Percentiles rank a stretch among this genome's conserved stretches.
Conservation (phyloP, 30 jellyfish, hydroid and myxozoan genomes). For the Chrysaora quinquecirrha region DNA sequence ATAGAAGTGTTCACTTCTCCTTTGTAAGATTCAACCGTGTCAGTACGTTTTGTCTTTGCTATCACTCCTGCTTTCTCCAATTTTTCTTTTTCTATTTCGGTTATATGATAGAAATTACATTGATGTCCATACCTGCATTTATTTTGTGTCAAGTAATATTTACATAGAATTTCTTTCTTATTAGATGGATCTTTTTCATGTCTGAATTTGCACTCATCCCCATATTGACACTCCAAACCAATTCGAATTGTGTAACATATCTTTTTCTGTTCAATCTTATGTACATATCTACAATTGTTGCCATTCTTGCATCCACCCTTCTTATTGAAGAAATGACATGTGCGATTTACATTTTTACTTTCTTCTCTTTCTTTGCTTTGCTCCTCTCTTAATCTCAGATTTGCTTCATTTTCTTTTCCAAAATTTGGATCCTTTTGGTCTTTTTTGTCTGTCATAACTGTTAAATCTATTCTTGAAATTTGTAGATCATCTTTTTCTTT, state of each 20-base stretch:
- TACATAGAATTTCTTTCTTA: background rate
- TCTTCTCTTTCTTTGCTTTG: background rate
- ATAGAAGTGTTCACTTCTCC: background rate
- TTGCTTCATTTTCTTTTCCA: background rate
- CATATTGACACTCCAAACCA: background rate
- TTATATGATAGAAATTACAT: background rate
- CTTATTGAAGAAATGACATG: background rate
- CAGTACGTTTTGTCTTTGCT: background rate
- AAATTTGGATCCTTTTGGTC: background rate
- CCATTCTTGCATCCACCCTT: conserved; percentile 4
- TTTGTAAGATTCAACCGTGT: background rate
- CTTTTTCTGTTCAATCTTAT: background rate
- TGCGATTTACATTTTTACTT: no score
- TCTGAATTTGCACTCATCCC: background rate
- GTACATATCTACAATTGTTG: background rate
- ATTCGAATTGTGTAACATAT: background rate
- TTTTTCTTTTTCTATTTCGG: background rate
- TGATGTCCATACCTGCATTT: background rate
- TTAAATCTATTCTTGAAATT: no score
- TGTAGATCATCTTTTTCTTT: background rate
- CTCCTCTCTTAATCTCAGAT: background rate
- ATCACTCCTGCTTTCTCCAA: background rate
- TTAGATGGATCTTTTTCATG: background rate
- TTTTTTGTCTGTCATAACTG: background rate
- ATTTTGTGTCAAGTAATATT: background rate